Evolutionary conservation across 2,888 invertebrate genomes (phyloP).

Genomic region (Furcula furcula): DNA sequence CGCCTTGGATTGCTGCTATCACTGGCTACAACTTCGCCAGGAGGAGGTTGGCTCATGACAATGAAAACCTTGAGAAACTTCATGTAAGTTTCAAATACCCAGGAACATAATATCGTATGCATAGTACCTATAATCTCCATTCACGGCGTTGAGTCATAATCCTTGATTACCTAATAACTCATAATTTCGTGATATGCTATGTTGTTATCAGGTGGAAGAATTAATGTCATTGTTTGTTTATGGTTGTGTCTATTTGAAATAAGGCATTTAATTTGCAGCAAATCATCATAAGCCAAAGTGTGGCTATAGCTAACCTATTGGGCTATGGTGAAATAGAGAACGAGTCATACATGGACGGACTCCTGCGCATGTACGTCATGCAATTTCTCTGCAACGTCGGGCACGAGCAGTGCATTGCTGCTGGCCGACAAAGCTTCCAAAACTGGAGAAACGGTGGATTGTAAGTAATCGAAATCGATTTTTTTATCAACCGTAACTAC

Average conservation of each 20-base stretch:
- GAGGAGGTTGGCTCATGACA: constrained; percentile 64
- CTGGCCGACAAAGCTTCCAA: constrained; percentile 57
- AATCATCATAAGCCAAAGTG: constrained; percentile 64
- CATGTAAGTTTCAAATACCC: too few relatives aligned
- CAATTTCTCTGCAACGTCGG: constrained; percentile 79
- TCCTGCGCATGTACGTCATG: constrained; percentile 79
- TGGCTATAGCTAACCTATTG: constrained; percentile 68
- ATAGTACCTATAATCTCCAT: too few relatives aligned
- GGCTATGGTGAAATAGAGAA: constrained; percentile 65
- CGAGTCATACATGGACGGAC: constrained; percentile 75
- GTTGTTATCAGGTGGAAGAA: too few relatives aligned
- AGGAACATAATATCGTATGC: too few relatives aligned
- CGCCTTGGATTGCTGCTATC: constrained; percentile 86
- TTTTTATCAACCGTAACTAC: neutral
- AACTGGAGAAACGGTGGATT: constrained; percentile 51
- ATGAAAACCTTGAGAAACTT: constrained; percentile 34
- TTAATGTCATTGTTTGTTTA: too few relatives aligned
- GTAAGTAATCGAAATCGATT: constrained; percentile 38
- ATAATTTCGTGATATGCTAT: too few relatives aligned
- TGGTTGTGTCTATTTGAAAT: too few relatives aligned
- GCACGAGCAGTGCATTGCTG: constrained; percentile 58
- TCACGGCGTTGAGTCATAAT: too few relatives aligned
- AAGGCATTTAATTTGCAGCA: too few relatives aligned
- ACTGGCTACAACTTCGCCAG: constrained; percentile 67
- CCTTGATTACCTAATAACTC: too few relatives aligned